phyloP scores from a whole-genome alignment of 2,113 vertebrate species.

The Nesoenas mayeri region DNA sequence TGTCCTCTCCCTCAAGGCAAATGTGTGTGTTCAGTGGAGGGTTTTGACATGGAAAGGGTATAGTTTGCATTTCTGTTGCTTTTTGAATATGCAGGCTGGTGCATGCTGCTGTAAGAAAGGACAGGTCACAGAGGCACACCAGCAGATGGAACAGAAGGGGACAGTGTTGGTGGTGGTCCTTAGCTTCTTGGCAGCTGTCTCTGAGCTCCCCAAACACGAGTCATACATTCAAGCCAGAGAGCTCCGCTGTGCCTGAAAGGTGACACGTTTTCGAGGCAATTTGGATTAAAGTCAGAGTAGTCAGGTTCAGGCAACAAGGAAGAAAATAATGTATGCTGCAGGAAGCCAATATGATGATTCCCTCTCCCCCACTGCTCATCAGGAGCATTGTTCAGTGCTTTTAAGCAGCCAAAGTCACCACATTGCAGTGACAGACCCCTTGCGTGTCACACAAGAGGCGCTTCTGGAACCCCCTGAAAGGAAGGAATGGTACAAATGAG shows the following conservation, averaged over 20 bases:
- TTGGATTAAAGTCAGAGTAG: background rate
- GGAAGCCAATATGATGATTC: background rate
- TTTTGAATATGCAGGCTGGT: background rate
- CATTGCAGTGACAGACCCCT: background rate
- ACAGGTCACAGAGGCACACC: background rate
- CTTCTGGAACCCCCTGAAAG: background rate
- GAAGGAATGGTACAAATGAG: background rate
- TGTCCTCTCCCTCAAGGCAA: slow-evolving; percentile 6
- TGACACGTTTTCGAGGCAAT: background rate
- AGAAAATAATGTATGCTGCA: rapidly evolving
- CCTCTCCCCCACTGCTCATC: background rate
- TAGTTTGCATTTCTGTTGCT: background rate
- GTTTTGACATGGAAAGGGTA: background rate
- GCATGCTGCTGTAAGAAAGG: background rate
- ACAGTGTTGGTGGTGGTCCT: background rate
- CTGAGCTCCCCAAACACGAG: background rate
- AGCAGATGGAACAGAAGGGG: background rate
- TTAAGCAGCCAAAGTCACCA: background rate
- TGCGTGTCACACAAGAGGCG: rapidly evolving
- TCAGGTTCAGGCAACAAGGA: background rate
- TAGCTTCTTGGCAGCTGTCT: background rate
- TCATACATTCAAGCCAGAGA: background rate
- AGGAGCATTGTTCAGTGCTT: background rate
- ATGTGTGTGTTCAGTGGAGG: background rate
- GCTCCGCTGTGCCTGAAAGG: background rate